Conservation (phyloP, 37 sponge, comb jelly and placozoan species). For the Spongilla lacustris region DNA sequence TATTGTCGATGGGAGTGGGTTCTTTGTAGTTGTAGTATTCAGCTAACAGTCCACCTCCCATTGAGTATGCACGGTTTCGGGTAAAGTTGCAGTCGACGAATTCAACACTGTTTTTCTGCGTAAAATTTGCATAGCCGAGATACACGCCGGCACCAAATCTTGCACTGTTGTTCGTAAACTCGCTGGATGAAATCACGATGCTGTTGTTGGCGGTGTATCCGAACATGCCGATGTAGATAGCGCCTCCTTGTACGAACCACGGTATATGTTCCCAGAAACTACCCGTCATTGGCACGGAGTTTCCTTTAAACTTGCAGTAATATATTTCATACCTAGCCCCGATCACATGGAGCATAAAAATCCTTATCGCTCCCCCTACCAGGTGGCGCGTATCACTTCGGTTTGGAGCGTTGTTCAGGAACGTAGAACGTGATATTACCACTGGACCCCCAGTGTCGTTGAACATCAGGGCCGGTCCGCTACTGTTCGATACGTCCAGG, state of each 20-base stretch:
- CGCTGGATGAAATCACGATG: not conserved
- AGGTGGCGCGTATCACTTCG: too few relatives aligned
- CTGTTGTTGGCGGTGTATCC: not conserved
- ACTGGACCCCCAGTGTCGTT: too few relatives aligned
- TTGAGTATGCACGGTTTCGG: not conserved
- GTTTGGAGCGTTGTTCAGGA: too few relatives aligned
- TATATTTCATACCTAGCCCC: too few relatives aligned
- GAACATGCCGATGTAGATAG: not conserved
- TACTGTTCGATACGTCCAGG: too few relatives aligned
- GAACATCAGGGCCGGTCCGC: too few relatives aligned
- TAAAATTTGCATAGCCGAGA: not conserved
- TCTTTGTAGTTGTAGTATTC: not conserved
- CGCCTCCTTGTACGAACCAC: conserved; percentile 11
- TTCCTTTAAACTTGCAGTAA: too few relatives aligned
- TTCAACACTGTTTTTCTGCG: not conserved
- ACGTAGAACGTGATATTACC: too few relatives aligned
- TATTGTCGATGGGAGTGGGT: not conserved
- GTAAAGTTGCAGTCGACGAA: not conserved
- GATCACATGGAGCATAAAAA: too few relatives aligned
- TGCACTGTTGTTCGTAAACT: not conserved
- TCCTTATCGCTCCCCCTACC: too few relatives aligned
- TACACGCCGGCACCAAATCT: conserved; percentile 3
- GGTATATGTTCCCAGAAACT: too few relatives aligned
- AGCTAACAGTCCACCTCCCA: not conserved
- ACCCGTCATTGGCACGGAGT: too few relatives aligned